Percentiles rank a stretch among this genome's conserved stretches.
Conservation (phyloP, 2,113 vertebrate genomes). For the Pollimyrus isidori region DNA sequence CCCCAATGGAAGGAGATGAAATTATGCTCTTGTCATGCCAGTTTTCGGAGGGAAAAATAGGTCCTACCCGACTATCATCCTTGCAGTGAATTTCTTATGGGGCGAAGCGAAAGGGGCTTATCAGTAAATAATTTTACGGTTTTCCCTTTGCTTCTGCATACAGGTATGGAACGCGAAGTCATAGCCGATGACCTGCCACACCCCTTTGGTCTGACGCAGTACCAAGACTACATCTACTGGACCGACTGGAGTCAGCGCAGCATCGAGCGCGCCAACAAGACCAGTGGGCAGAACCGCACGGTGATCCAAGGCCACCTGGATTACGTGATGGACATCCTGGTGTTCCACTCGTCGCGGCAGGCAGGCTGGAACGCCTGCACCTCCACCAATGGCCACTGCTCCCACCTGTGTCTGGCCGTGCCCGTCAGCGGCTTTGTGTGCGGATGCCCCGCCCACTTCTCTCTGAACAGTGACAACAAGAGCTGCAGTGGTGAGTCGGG, state of each 20-base stretch:
- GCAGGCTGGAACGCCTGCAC: constrained; percentile 92
- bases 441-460: constrained; percentile 92
- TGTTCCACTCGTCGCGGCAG: constrained; percentile 91
- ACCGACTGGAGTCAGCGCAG: constrained; percentile 97
- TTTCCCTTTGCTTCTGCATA: not conserved
- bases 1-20: not conserved
- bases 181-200: constrained; percentile 93
- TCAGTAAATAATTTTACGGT: not conserved
- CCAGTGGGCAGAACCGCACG: constrained; percentile 90
- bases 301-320: constrained; percentile 92
- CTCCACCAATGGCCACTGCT: constrained; percentile 89
- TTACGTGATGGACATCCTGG: constrained; percentile 96
- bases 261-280: constrained; percentile 95
- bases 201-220: constrained; percentile 91
- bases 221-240: constrained; percentile 98
- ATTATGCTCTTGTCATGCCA: not conserved
- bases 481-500: constrained; percentile 83
- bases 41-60: not conserved
- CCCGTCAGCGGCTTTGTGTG: constrained; percentile 81
- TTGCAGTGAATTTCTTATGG: not conserved
- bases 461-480: constrained; percentile 88
- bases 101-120: not conserved
- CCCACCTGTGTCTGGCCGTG: constrained; percentile 88
- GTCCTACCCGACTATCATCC: not conserved
- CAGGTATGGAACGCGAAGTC: constrained; percentile 85